A percentile compares a stretch with the other conserved stretches of the same genome.
These are phyloP conservation scores for Noctua pronuba DNA, from an alignment of 2,888 invertebrate species.

Conservation along the genomic window DNA sequence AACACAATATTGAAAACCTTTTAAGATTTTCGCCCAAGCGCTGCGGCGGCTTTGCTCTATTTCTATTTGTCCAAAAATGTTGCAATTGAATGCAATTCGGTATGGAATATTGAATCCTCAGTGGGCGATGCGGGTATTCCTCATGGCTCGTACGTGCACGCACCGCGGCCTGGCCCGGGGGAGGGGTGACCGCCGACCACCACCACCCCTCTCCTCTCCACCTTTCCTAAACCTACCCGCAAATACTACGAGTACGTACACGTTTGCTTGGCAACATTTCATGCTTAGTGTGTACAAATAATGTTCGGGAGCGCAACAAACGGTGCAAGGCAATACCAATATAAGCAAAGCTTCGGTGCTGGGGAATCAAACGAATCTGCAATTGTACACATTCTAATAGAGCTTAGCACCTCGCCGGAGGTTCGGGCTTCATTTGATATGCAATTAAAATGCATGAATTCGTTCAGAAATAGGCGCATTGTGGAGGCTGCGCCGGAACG, in stretches of 20 bases:
- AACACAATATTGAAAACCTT: conserved; percentile 70
- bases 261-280: conserved; percentile 90
- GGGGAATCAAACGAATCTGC: conserved; percentile 80
- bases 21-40: conserved; percentile 77
- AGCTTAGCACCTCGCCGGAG: conserved; percentile 53
- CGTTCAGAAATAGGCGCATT: conserved; percentile 54
- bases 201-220: conserved; percentile 76
- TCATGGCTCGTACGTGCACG: conserved; percentile 85
- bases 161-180: conserved; percentile 75
- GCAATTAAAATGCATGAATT: conserved; percentile 71
- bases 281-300: conserved; percentile 90
- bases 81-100: conserved; percentile 87
- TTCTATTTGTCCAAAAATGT: conserved; percentile 84
- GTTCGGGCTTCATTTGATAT: conserved; percentile 56
- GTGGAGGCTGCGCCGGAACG: conserved; percentile 2
- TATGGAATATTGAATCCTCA: conserved; percentile 89
- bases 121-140: conserved; percentile 82
- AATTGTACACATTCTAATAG: conserved; percentile 77
- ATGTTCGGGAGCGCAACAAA: conserved; percentile 87
- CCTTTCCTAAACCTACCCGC: conserved; percentile 89
- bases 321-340: conserved; percentile 87
- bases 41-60: conserved; percentile 66
- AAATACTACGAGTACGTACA: conserved; percentile 87
- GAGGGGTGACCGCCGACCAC: conserved; percentile 68
- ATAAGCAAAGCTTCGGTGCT: conserved; percentile 75